A percentile compares a stretch with the other conserved stretches of the same genome.
These are phyloP conservation scores for Philaethria dido DNA, from an alignment of 2,888 invertebrate species.

Conservation along the genomic window DNA sequence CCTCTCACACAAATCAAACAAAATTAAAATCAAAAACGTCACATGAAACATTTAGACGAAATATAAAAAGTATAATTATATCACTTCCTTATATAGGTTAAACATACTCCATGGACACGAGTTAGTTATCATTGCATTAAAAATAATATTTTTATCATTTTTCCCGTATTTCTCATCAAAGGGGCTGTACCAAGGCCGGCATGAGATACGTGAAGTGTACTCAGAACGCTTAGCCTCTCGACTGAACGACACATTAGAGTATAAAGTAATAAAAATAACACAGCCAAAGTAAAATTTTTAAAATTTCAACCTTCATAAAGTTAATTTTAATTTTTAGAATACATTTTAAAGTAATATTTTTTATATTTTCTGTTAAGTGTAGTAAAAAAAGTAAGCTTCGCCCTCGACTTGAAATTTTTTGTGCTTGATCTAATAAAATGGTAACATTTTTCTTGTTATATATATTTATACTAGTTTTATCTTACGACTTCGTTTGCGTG, in stretches of 20 bases:
- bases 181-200: constrained; percentile 36
- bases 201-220: constrained; percentile 35
- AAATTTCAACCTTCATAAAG: constrained; percentile 2
- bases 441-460: not conserved
- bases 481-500: no score
- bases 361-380: not conserved
- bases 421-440: not conserved
- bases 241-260: constrained; percentile 34
- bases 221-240: constrained; percentile 33
- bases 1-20: no score
- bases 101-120: constrained; percentile 29
- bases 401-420: not conserved
- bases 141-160: constrained; percentile 28
- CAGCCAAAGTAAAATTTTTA: constrained; percentile 8
- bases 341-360: constrained; percentile 8
- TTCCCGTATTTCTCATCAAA: constrained; percentile 37
- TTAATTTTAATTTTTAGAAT: not conserved
- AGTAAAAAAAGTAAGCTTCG: not conserved
- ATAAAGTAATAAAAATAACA: constrained; percentile 36
- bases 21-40: no score
- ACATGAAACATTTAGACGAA: no score
- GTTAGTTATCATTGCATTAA: constrained; percentile 23
- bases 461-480: no score
- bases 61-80: not conserved
- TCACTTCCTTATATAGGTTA: constrained; percentile 34